Evolutionary conservation across 2,113 vertebrate species (phyloP).

Genomic region (Sceloporus undulatus): DNA sequence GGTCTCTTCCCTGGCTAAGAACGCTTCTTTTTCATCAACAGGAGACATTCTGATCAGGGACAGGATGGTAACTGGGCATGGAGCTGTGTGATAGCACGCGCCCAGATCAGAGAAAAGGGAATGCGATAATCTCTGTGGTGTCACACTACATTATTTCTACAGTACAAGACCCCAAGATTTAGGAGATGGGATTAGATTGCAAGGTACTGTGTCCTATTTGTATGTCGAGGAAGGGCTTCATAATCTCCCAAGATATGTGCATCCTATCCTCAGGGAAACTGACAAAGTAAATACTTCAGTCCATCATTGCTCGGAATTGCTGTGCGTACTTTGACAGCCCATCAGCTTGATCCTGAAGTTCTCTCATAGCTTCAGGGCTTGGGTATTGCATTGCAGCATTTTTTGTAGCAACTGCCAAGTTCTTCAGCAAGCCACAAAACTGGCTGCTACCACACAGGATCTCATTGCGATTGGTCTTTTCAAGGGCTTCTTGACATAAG

Average conservation of each 20-base stretch:
- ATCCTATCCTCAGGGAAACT: neutral
- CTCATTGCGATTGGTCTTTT: slow-evolving; percentile 70
- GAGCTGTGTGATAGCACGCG: too few relatives aligned
- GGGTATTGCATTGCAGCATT: slow-evolving; percentile 85
- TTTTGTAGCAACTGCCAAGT: slow-evolving; percentile 92
- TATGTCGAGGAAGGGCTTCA: neutral
- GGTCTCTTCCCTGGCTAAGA: too few relatives aligned
- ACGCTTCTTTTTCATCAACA: too few relatives aligned
- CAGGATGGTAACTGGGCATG: too few relatives aligned
- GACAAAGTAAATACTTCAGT: slow-evolving; percentile 49
- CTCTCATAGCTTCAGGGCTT: slow-evolving; percentile 66
- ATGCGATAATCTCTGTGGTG: too few relatives aligned
- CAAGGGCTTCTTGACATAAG: slow-evolving; percentile 85
- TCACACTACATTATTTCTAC: too few relatives aligned
- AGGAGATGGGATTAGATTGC: neutral
- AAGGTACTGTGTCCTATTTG: neutral
- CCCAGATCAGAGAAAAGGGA: too few relatives aligned
- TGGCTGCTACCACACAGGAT: slow-evolving; percentile 85
- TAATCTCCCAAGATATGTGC: neutral
- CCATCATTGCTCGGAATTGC: slow-evolving; percentile 83
- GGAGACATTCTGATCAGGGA: too few relatives aligned
- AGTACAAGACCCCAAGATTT: neutral
- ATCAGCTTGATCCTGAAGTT: slow-evolving; percentile 78
- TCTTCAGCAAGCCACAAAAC: slow-evolving; percentile 91
- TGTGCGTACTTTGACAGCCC: slow-evolving; percentile 81